A percentile compares a stretch with the other conserved stretches of the same genome.
Conservation (phyloP, 2,113 vertebrate genomes). For the Melierax canorus region DNA sequence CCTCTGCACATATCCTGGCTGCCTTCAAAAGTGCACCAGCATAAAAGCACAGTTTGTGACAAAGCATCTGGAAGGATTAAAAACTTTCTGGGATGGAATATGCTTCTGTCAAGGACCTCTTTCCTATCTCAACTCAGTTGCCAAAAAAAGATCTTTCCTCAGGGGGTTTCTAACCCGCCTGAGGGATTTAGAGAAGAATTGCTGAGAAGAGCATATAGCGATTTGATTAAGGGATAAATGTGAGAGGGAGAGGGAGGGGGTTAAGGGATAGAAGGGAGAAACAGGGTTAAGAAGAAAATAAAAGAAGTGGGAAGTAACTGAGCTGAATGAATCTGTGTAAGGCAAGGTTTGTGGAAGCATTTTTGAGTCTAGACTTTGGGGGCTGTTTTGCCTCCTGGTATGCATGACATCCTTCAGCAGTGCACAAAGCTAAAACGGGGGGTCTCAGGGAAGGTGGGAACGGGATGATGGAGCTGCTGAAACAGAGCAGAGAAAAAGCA, state of each 20-base stretch:
- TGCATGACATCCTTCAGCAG: not conserved
- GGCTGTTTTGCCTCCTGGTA: not conserved
- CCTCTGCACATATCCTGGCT: slow-evolving; percentile 47
- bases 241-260: not conserved
- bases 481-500: not conserved
- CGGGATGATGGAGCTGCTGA: not conserved
- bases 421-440: not conserved
- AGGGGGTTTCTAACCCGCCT: slow-evolving; percentile 36
- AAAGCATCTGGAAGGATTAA: slow-evolving; percentile 66
- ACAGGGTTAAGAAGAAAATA: slow-evolving; percentile 21
- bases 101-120: slow-evolving; percentile 44
- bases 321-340: not conserved
- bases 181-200: slow-evolving; percentile 54
- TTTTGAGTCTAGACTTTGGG: not conserved
- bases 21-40: slow-evolving; percentile 45
- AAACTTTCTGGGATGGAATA: slow-evolving; percentile 49
- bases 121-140: slow-evolving; percentile 34
- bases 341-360: not conserved
- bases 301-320: slow-evolving; percentile 2
- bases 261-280: not conserved
- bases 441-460: not conserved
- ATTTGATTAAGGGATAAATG: slow-evolving; percentile 57
- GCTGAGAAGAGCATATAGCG: slow-evolving; percentile 8
- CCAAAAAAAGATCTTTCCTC: slow-evolving; percentile 48
- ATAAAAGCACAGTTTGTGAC: slow-evolving; percentile 65